Base-by-base conservation (phyloP, 2,797 vertebrate species). In the Muraenolepis orangiensis region DNA sequence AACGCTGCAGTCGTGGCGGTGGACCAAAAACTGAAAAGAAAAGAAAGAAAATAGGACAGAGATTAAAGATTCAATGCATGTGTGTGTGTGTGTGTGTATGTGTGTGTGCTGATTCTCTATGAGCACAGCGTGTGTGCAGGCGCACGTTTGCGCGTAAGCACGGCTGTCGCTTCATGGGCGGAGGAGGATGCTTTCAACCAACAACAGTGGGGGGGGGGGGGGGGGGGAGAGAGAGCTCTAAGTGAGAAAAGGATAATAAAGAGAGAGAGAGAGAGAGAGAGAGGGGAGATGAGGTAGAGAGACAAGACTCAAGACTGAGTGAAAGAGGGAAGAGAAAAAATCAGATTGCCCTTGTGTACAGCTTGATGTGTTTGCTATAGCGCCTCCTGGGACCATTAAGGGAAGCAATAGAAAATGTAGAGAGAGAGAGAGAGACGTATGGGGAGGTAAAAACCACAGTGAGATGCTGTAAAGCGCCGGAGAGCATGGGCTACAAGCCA, bases 61-160 rank as follows among this genome's bases (percentile, higher is more conserved):
- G 91, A 93, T 92, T 91, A 90, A 92, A 90, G 87, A 91, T 91
- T 90, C 87, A 89, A 83, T 86, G 86, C 8, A 78, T 61, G 81
- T 82, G 87, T 85, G 82, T 84, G 87, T 66, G 14, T 79, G 79
- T 4, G 70, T 3, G 57, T 83, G 82, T 85, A 75, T 64, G 80
- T 86, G n/a, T n/a, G n/a, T n/a, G n/a, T n/a, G n/a, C n/a, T n/a
- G n/a, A n/a, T n/a, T n/a, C n/a, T n/a, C n/a, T n/a, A n/a, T 46
- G 42, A 3, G 2, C 2, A 11, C 42, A 11, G 12, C 79, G 80
- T 6, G 69, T 4, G 42, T 84, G 83, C 85, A 75, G 51, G 80
- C 86, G 85, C 86, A 88, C 76, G 82, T 81, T 84, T 88, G 87
- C 85, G 83, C 78, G 71, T 71, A 29, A 66, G 76, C 82, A 82